Evolutionary conservation across 1,140 invertebrate species (phyloP).

Genomic region (Anadara kagoshimensis): DNA sequence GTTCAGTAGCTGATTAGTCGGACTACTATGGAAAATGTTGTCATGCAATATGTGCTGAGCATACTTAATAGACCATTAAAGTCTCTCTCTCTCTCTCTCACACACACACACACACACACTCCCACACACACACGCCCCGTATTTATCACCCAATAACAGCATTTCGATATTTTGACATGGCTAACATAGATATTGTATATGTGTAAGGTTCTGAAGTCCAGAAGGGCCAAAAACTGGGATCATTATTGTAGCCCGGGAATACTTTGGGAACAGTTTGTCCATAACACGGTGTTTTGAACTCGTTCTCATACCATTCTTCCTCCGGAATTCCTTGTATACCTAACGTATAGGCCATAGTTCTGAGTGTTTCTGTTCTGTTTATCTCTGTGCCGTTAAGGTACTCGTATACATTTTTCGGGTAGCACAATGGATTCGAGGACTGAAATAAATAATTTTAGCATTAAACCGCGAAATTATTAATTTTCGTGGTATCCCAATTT

Average conservation of each 20-base stretch:
- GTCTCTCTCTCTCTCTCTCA: no score
- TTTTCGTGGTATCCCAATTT: no score
- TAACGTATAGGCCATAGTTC: conserved; percentile 11
- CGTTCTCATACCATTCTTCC: conserved; percentile 26
- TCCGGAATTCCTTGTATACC: conserved; percentile 37
- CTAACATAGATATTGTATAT: conserved; percentile 51
- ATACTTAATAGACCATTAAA: no score
- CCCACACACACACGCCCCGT: no score
- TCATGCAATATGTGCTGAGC: no score
- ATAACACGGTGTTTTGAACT: conserved; percentile 24
- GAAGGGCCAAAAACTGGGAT: conserved; percentile 48
- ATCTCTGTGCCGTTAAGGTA: conserved; percentile 55
- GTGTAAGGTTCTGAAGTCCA: conserved; percentile 58
- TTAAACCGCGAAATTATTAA: no score
- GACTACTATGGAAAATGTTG: no score
- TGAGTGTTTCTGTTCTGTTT: background rate
- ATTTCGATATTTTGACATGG: conserved; percentile 30
- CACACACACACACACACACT: no score
- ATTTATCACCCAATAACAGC: no score
- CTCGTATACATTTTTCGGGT: conserved; percentile 57
- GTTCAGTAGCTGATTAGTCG: no score
- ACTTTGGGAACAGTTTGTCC: conserved; percentile 40
- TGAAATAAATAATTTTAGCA: conserved; percentile 12
- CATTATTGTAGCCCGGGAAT: conserved; percentile 49
- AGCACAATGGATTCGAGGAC: conserved; percentile 57